A percentile compares a stretch with the other conserved stretches of the same genome.
Evolutionary conservation across 2,888 invertebrate genomes (phyloP).

Genomic region (Drosophila paramelanica): DNA sequence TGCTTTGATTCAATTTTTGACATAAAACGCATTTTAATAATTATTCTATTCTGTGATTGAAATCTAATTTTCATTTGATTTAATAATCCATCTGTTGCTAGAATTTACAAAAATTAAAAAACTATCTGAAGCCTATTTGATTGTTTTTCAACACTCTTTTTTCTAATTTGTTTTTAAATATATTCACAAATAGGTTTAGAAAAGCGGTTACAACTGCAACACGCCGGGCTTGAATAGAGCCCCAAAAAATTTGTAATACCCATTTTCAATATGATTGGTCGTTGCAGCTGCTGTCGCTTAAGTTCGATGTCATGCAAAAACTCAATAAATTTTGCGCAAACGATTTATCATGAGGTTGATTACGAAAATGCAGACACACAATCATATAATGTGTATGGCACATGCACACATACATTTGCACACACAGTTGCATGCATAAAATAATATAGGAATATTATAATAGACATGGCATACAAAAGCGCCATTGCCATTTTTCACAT

Average conservation of each 20-base stretch:
- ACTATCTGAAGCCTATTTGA: too few species aligned
- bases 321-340: conserved; percentile 80
- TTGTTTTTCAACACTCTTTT: background rate
- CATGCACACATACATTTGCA: conserved; percentile 21
- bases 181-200: background rate
- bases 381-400: conserved; percentile 39
- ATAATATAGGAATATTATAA: conserved; percentile 78
- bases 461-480: conserved; percentile 68
- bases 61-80: background rate
- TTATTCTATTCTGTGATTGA: background rate
- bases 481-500: conserved; percentile 77
- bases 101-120: too few species aligned
- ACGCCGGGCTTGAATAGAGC: background rate
- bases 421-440: conserved; percentile 74
- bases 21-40: background rate
- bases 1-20: conserved; percentile 3
- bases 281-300: conserved; percentile 54
- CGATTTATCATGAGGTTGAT: conserved; percentile 83
- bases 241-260: conserved; percentile 9
- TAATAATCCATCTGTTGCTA: background rate
- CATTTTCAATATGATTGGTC: conserved; percentile 41
- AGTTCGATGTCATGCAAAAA: conserved; percentile 74
- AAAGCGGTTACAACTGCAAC: background rate
- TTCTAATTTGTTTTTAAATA: background rate
- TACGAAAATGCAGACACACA: conserved; percentile 78